phyloP scores from a whole-genome alignment of 2,113 vertebrate species.

The Saccopteryx bilineata region DNA sequence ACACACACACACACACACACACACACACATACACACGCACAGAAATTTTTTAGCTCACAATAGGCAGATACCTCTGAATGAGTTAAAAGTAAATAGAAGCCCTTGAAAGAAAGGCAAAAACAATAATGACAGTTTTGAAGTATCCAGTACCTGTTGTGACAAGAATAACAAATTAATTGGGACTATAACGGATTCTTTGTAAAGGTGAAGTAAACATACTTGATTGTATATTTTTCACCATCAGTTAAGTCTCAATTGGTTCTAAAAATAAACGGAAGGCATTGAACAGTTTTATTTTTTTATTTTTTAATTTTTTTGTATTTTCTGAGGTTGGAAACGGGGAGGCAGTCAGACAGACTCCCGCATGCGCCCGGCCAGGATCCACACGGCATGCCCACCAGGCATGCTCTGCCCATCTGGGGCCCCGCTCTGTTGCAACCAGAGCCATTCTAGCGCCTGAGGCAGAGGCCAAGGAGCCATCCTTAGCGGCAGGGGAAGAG shows the following conservation, averaged over 20 bases:
- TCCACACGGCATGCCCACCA: too few relatives aligned
- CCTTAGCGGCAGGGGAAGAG: too few relatives aligned
- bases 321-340: too few relatives aligned
- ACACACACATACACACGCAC: background rate
- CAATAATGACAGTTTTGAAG: conserved; percentile 97
- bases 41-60: conserved; percentile 25
- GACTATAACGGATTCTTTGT: conserved; percentile 98
- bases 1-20: background rate
- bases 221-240: conserved; percentile 99
- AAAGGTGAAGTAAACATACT: conserved; percentile 99
- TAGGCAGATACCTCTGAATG: conserved; percentile 83
- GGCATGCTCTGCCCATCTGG: too few relatives aligned
- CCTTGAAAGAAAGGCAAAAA: conserved; percentile 92
- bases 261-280: conserved; percentile 99
- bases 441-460: too few relatives aligned
- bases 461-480: too few relatives aligned
- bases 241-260: conserved; percentile 99
- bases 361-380: too few relatives aligned
- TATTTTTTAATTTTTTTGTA: too few relatives aligned
- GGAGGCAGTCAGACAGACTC: too few relatives aligned
- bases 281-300: conserved; percentile 82
- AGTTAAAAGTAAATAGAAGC: conserved; percentile 94
- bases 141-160: conserved; percentile 98
- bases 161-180: conserved; percentile 99
- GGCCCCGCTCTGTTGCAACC: too few relatives aligned